Evolutionary conservation across 2,888 invertebrate genomes (phyloP).

Genomic region (Cordilura impudica): DNA sequence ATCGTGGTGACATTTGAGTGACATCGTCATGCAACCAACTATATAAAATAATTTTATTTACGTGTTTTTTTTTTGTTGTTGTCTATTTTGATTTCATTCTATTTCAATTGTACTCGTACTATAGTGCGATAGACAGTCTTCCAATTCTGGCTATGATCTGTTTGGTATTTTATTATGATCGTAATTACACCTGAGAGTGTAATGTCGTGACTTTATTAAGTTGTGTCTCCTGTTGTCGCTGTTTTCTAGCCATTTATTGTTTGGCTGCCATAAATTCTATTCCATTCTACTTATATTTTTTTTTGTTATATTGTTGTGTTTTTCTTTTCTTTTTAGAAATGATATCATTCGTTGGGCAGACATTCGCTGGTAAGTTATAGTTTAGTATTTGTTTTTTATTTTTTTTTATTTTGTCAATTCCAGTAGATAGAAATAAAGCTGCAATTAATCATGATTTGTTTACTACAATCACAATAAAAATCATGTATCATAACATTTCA

Average conservation of each 20-base stretch:
- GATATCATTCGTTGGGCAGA: constrained; percentile 54
- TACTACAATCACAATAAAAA: constrained; percentile 58
- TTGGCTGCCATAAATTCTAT: constrained; percentile 50
- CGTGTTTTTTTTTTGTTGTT: neutral
- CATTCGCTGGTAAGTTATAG: constrained; percentile 11
- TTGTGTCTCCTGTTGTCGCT: constrained; percentile 57
- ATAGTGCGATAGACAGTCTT: constrained; percentile 19
- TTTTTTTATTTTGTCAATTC: constrained; percentile 46
- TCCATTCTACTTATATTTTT: constrained; percentile 34
- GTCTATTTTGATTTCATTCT: constrained; percentile 6
- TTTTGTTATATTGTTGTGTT: neutral
- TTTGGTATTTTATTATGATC: constrained; percentile 56
- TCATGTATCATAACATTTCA: constrained; percentile 60
- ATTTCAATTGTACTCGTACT: constrained; percentile 1
- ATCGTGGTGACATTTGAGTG: constrained; percentile 63
- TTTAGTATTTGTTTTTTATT: constrained; percentile 14
- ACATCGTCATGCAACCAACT: constrained; percentile 62
- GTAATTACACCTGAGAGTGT: constrained; percentile 63
- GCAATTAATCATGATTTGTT: constrained; percentile 63
- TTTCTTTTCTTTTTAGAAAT: constrained; percentile 56
- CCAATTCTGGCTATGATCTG: neutral
- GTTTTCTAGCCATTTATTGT: constrained; percentile 8
- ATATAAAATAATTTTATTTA: constrained; percentile 21
- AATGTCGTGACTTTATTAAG: constrained; percentile 62
- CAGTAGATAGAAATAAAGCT: constrained; percentile 54